Conservation (phyloP, 2,113 vertebrate genomes). For the Sinocyclocheilus anophthalmus region DNA sequence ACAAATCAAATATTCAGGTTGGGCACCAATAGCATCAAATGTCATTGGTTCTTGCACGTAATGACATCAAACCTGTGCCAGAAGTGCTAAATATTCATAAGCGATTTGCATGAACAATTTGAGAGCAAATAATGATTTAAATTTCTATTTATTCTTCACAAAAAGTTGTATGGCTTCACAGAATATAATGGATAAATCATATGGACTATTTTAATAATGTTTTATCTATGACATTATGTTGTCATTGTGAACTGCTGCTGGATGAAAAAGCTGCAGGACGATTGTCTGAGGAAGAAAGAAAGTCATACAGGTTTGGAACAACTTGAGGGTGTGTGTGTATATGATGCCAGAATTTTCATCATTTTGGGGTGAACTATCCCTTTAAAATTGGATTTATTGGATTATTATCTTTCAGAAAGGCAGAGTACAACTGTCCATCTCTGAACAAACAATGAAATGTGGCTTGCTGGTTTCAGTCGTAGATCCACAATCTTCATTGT, state of each 20-base stretch:
- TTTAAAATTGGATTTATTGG: not conserved
- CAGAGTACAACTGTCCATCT: not conserved
- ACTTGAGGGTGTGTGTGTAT: not conserved
- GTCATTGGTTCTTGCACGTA: too few relatives aligned
- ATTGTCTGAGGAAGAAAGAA: not conserved
- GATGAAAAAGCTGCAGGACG: not conserved
- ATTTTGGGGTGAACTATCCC: not conserved
- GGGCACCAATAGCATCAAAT: too few relatives aligned
- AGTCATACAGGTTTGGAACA: not conserved
- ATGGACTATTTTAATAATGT: not conserved
- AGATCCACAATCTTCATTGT: not conserved
- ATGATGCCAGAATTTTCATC: not conserved
- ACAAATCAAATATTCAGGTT: too few relatives aligned
- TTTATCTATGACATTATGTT: not conserved
- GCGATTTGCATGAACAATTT: not conserved
- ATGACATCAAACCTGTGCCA: not conserved
- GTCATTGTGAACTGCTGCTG: not conserved
- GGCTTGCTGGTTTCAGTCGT: not conserved
- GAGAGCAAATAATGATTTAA: not conserved
- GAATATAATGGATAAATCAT: not conserved
- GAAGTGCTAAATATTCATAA: not conserved
- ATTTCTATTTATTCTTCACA: not conserved
- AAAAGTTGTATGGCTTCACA: not conserved
- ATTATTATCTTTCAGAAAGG: slow-evolving; percentile 14
- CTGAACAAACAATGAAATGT: not conserved